A percentile compares a stretch with the other conserved stretches of the same genome.
phyloP scores from a whole-genome alignment of 2,113 vertebrate genomes.

The Notothenia rossii region DNA sequence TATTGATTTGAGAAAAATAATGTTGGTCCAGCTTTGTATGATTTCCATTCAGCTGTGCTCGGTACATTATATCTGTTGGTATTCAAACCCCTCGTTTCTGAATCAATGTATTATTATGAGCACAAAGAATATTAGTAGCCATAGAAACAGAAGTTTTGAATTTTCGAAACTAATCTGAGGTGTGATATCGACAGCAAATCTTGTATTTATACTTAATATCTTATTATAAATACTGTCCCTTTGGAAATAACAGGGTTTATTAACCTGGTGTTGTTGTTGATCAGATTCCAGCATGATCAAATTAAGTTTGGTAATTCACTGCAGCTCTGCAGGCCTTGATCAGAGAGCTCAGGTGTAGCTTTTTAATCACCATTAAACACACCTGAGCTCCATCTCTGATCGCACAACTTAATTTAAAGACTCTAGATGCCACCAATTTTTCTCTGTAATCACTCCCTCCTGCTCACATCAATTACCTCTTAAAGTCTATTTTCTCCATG shows the following conservation, averaged over 20 bases:
- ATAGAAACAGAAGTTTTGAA: slow-evolving; percentile 33
- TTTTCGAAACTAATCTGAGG: slow-evolving; percentile 1
- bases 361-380: slow-evolving; percentile 50
- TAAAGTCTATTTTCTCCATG: not conserved
- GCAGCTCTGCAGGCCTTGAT: slow-evolving; percentile 22
- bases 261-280: slow-evolving; percentile 25
- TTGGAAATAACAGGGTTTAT: slow-evolving; percentile 21
- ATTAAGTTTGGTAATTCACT: slow-evolving; percentile 24
- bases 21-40: slow-evolving; percentile 30
- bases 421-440: slow-evolving; percentile 35
- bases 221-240: slow-evolving; percentile 19
- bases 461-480: slow-evolving; percentile 44
- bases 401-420: slow-evolving; percentile 32
- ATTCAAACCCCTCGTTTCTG: slow-evolving; percentile 23
- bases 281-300: slow-evolving; percentile 12
- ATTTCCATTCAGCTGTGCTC: slow-evolving; percentile 22
- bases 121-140: slow-evolving; percentile 1
- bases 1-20: slow-evolving; percentile 34
- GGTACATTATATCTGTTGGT: slow-evolving; percentile 13
- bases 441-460: slow-evolving; percentile 33
- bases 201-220: slow-evolving; percentile 9
- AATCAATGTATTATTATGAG: slow-evolving; percentile 34
- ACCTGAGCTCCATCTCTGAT: slow-evolving; percentile 51
- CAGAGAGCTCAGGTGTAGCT: slow-evolving; percentile 53
- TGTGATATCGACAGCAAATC: not conserved